These are phyloP conservation scores for Calyptommatus sinebrachiatus DNA, from an alignment of 2,113 vertebrate genomes.

Conservation along the genomic window DNA sequence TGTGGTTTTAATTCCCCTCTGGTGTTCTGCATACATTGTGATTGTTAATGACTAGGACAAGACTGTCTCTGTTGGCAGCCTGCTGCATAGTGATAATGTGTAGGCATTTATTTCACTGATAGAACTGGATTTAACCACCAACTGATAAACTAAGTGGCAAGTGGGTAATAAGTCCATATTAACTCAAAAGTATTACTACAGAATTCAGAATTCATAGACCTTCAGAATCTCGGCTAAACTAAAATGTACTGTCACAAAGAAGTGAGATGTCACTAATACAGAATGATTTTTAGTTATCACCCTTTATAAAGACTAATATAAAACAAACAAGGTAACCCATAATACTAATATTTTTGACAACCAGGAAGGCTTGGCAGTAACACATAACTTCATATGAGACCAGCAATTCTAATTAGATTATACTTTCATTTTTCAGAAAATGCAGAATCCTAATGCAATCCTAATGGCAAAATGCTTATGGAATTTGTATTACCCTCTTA, in stretches of 20 bases:
- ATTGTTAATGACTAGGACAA: slow-evolving; percentile 82
- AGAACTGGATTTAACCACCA: slow-evolving; percentile 79
- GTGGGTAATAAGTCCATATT: slow-evolving; percentile 83
- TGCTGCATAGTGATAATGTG: slow-evolving; percentile 83
- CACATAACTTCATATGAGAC: slow-evolving; percentile 22
- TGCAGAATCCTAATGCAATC: slow-evolving; percentile 14
- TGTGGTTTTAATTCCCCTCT: slow-evolving; percentile 87
- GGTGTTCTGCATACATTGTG: slow-evolving; percentile 86
- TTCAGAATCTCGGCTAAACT: slow-evolving; percentile 75
- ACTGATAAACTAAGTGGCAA: slow-evolving; percentile 84
- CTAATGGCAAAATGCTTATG: too few relatives aligned
- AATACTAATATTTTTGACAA: slow-evolving; percentile 13
- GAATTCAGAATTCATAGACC: slow-evolving; percentile 71
- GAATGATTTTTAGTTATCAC: slow-evolving; percentile 57
- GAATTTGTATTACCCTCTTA: too few relatives aligned
- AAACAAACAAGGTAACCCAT: slow-evolving; percentile 46
- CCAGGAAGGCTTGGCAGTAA: slow-evolving; percentile 42
- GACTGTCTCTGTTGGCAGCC: slow-evolving; percentile 77
- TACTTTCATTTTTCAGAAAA: not conserved
- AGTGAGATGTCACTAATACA: slow-evolving; percentile 75
- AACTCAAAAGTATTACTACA: slow-evolving; percentile 76
- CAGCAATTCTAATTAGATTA: slow-evolving; percentile 37
- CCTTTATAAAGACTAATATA: slow-evolving; percentile 36
- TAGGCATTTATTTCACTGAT: slow-evolving; percentile 77
- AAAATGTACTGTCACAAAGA: slow-evolving; percentile 67